Conservation (phyloP, 2,113 vertebrate genomes). For the Albula goreensis region DNA sequence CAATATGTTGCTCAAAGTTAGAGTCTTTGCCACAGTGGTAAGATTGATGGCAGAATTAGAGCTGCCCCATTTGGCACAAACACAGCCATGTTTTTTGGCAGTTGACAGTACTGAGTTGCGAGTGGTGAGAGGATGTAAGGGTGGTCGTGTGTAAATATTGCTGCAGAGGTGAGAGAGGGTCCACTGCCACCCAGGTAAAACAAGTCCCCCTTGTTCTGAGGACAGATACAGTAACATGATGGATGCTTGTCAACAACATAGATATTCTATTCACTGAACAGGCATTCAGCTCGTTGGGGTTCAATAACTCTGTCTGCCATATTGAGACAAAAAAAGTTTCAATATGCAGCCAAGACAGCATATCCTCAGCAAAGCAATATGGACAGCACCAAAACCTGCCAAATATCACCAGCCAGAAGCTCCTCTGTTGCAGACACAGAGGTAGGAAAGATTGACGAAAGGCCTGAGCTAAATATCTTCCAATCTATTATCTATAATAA, state of each 20-base stretch:
- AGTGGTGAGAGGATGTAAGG: neutral
- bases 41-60: constrained; percentile 14
- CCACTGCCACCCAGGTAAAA: neutral
- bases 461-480: neutral
- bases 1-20: neutral
- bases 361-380: neutral
- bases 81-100: constrained; percentile 51
- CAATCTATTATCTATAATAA: neutral
- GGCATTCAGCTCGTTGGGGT: neutral
- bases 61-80: constrained; percentile 34
- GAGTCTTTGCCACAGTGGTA: neutral
- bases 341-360: neutral
- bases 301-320: neutral
- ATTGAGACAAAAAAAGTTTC: neutral
- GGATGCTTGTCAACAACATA: neutral
- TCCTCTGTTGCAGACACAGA: too few species aligned
- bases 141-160: neutral
- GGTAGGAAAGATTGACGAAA: neutral
- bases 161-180: neutral
- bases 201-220: neutral
- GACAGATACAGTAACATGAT: neutral
- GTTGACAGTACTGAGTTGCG: constrained; percentile 47
- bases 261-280: neutral
- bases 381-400: neutral
- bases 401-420: too few species aligned